phyloP scores from a whole-genome alignment of 2,113 vertebrate species.

The Neomonachus schauinslandi region DNA sequence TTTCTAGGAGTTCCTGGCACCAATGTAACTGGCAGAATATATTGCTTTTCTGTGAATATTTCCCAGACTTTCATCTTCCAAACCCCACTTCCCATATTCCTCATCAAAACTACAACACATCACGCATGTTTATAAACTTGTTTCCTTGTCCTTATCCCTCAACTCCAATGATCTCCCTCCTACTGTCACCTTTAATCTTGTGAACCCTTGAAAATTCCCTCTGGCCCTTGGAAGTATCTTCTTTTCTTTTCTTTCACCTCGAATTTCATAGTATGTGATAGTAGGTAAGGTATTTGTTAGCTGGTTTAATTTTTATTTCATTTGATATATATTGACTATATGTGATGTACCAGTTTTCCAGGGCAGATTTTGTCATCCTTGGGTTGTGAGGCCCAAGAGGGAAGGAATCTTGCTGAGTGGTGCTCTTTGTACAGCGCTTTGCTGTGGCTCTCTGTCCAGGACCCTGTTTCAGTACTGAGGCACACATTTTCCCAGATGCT shows the following conservation, averaged over 20 bases:
- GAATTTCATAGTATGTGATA: not conserved
- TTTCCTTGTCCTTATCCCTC: not conserved
- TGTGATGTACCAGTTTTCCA: not conserved
- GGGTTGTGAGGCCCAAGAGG: not conserved
- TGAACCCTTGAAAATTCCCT: not conserved
- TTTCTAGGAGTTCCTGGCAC: not conserved
- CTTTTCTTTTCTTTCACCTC: not conserved
- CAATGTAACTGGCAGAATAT: not conserved
- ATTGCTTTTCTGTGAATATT: not conserved
- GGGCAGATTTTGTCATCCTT: not conserved
- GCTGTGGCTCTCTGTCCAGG: not conserved
- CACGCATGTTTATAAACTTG: not conserved
- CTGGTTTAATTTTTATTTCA: not conserved
- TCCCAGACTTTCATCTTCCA: not conserved
- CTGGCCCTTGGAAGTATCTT: not conserved
- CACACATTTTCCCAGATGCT: not conserved
- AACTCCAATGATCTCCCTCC: not conserved
- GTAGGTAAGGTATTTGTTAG: not conserved
- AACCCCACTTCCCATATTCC: not conserved
- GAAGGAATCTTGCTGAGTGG: not conserved
- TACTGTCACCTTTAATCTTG: not conserved
- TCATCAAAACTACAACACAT: not conserved
- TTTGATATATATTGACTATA: not conserved
- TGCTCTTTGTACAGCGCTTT: not conserved
- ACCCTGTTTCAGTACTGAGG: not conserved